Percentiles rank a stretch among this genome's conserved stretches.
Conservation (phyloP, 2,113 vertebrate species). For the Atractosteus spatula region DNA sequence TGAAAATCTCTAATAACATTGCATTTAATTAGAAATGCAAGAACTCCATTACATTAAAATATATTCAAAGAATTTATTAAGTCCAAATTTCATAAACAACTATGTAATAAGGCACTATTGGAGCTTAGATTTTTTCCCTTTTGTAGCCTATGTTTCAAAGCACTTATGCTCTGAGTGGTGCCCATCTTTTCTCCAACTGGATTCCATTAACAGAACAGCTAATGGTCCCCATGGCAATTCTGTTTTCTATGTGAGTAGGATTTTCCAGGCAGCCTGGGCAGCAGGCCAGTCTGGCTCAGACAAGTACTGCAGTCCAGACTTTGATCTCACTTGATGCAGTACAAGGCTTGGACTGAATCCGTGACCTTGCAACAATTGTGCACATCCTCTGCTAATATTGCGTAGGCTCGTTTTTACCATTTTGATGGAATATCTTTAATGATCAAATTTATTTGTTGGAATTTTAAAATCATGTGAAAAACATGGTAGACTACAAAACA, state of each 20-base stretch:
- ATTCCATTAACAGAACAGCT: background rate
- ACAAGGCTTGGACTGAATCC: background rate
- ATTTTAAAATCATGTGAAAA: too few relatives aligned
- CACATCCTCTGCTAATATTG: too few relatives aligned
- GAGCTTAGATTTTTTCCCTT: background rate
- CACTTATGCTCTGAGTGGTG: background rate
- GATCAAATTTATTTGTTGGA: too few relatives aligned
- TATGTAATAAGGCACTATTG: background rate
- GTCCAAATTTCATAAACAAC: too few relatives aligned
- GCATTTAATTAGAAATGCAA: too few relatives aligned
- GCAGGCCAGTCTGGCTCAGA: constrained; percentile 8
- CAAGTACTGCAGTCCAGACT: background rate
- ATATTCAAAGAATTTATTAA: too few relatives aligned
- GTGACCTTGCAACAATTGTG: background rate
- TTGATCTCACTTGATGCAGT: constrained; percentile 3
- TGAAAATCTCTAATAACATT: too few relatives aligned
- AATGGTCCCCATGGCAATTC: constrained; percentile 10
- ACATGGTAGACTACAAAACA: too few relatives aligned
- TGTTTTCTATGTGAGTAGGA: constrained; percentile 2
- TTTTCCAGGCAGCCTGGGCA: constrained; percentile 6
- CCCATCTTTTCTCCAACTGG: constrained; percentile 3
- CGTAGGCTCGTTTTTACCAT: too few relatives aligned
- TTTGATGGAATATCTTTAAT: too few relatives aligned
- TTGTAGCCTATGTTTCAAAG: background rate
- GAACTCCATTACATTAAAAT: too few relatives aligned